Base-by-base conservation (phyloP, 1,140 invertebrate genomes). In the Solenopsis fugax region DNA sequence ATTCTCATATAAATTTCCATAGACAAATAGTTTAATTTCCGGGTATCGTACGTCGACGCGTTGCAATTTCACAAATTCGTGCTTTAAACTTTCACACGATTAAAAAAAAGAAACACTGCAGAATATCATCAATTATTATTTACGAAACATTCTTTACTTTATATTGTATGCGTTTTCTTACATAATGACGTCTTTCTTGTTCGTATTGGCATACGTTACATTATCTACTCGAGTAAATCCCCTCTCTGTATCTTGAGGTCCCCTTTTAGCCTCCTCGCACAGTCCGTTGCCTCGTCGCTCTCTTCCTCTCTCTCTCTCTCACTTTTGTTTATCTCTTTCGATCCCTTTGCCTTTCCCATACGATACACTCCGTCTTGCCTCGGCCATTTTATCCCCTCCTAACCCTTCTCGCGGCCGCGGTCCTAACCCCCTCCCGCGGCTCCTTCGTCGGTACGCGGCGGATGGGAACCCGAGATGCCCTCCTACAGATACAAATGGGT, bases 401-500 rank as follows among this genome's bases (percentile, higher is more conserved):
- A 6, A 6, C 52, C 21, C 54, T 13, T 75, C 76, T 52, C 50
- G 34, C 41, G 76, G 62, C 65, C 48, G 24, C 45, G 41, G 13
- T 16, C 52, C 37, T n/a, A 56, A 72, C 45, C 50, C 41, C 75
- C 60, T 65, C 69, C 69, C 64, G 41, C 34, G 64, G 80, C 72
- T 54, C 84, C 77, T 60, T 89, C 72, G 88, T 86, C 87, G 65
- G 77, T 85, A 69, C 88, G 87, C 87, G 72, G 90, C 89, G 89
- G 93, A 93, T 90, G 93, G 93, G 92, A 94, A 94, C 93, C 92
- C 93, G 90, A 94, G 94, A 95, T 95, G 94, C 94, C 94, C 94
- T 94, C 92, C 91, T 93, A 91, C 91, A 94, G 94, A 95, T 95
- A 95, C 92, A 94, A 93, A 93, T 93, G 92, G 93, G 92, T 93